Percentiles rank a stretch among this genome's conserved stretches.
Conservation (phyloP, 2,797 vertebrate species). For the Gymnoscopelus microlampas region DNA sequence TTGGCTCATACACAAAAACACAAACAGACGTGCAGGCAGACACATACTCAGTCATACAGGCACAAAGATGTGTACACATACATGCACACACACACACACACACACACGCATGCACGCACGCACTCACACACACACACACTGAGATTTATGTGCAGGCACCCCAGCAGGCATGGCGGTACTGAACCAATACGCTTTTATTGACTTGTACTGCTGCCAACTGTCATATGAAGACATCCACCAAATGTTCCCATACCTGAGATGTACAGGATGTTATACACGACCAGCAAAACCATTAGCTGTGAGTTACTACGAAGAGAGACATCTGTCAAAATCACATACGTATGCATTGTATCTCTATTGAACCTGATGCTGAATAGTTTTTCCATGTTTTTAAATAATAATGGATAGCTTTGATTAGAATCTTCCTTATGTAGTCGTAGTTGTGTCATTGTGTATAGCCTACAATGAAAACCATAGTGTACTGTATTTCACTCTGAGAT, state of each 20-base stretch:
- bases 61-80: slow-evolving; percentile 51
- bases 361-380: too few relatives aligned
- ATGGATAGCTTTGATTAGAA: too few relatives aligned
- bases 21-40: slow-evolving; percentile 11
- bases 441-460: too few relatives aligned
- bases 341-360: too few relatives aligned
- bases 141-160: slow-evolving; percentile 53
- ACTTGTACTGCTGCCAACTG: slow-evolving; percentile 70
- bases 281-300: neutral
- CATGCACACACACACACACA: slow-evolving; percentile 39
- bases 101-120: slow-evolving; percentile 3
- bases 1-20: neutral
- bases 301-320: too few relatives aligned
- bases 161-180: slow-evolving; percentile 50
- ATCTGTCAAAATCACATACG: too few relatives aligned
- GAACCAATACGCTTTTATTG: slow-evolving; percentile 68
- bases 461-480: too few relatives aligned
- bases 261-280: neutral
- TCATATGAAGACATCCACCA: slow-evolving; percentile 61
- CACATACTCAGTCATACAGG: slow-evolving; percentile 9
- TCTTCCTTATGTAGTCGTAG: too few relatives aligned
- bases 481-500: too few relatives aligned
- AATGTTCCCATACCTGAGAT: slow-evolving; percentile 59
- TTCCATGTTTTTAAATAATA: too few relatives aligned
- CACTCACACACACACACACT: slow-evolving; percentile 20